phyloP scores from a whole-genome alignment of 2,113 vertebrate genomes.

The Oceanites oceanicus region DNA sequence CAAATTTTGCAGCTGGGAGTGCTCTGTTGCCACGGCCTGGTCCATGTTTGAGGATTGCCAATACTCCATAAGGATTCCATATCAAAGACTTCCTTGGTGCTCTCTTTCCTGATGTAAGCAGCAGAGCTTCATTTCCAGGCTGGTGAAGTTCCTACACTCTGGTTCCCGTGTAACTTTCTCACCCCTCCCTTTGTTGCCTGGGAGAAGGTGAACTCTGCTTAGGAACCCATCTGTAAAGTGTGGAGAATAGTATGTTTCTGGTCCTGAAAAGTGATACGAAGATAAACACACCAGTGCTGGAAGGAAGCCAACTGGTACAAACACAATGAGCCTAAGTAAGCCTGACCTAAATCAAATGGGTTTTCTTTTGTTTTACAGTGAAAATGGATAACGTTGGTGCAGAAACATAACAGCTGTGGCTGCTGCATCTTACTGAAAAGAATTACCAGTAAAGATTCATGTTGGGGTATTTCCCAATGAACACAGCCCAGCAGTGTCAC shows the following conservation, averaged over 20 bases:
- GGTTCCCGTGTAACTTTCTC: neutral
- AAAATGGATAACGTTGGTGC: neutral
- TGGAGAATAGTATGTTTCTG: neutral
- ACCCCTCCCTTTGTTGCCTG: neutral
- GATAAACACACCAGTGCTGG: neutral
- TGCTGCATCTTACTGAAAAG: neutral
- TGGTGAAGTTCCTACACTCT: neutral
- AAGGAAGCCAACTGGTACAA: neutral
- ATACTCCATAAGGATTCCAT: neutral
- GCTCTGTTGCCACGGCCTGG: neutral
- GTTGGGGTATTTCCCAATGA: neutral
- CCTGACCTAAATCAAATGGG: neutral
- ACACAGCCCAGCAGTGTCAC: neutral
- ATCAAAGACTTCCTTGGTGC: neutral
- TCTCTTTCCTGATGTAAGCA: neutral
- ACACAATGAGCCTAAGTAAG: neutral
- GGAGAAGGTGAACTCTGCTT: neutral
- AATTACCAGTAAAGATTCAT: neutral
- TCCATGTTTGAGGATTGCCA: neutral
- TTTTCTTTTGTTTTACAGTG: neutral
- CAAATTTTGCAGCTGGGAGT: neutral
- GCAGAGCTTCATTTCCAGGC: neutral
- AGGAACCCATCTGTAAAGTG: neutral
- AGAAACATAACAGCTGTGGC: neutral
- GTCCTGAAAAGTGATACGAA: neutral